A percentile compares a stretch with the other conserved stretches of the same genome.
Evolutionary conservation across 2,113 vertebrate species (phyloP).

Genomic region (Rynchops niger): DNA sequence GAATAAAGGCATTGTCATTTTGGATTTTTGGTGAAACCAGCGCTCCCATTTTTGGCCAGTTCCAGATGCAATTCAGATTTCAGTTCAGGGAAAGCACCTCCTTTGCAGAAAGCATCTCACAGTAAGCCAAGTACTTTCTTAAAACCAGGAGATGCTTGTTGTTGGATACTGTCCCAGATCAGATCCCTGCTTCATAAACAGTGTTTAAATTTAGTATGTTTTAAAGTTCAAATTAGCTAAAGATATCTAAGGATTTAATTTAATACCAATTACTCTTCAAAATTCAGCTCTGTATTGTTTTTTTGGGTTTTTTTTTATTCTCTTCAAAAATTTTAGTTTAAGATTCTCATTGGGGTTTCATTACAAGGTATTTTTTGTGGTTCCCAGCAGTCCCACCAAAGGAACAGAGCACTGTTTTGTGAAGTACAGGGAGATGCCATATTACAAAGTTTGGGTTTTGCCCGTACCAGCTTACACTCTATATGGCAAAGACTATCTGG

Average conservation of each 20-base stretch:
- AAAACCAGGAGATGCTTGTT: not conserved
- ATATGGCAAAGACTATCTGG: not conserved
- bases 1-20: not conserved
- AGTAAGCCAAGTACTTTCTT: not conserved
- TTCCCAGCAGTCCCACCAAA: not conserved
- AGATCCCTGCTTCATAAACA: not conserved
- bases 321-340: not conserved
- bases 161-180: not conserved
- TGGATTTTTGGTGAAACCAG: not conserved
- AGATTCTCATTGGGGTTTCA: not conserved
- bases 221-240: conserved; percentile 9
- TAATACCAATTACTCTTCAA: not conserved
- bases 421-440: not conserved
- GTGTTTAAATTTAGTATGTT: not conserved
- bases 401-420: not conserved
- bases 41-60: not conserved
- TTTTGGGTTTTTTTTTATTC: not conserved
- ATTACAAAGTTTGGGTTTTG: not conserved
- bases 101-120: not conserved
- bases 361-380: not conserved
- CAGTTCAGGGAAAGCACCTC: not conserved
- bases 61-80: not conserved
- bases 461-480: not conserved
- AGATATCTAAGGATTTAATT: not conserved
- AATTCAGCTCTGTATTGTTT: not conserved